These are phyloP conservation scores for Crocidura indochinensis DNA, from an alignment of 2,797 vertebrate species.

Conservation along the genomic window DNA sequence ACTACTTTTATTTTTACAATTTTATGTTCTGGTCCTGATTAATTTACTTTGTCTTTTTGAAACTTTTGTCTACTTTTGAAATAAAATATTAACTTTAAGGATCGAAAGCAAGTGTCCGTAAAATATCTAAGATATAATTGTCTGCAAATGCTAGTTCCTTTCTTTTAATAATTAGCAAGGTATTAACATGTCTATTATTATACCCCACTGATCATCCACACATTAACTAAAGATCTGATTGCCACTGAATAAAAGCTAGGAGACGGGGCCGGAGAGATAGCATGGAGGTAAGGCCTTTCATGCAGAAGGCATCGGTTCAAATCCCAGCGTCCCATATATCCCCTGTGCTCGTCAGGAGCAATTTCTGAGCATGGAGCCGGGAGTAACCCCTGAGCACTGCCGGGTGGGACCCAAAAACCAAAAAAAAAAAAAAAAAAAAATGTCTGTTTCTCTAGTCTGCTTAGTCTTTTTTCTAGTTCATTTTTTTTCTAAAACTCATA, in stretches of 20 bases:
- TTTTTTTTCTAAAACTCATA: slow-evolving; percentile 27
- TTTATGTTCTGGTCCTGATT: slow-evolving; percentile 39
- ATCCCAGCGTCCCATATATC: too few species aligned
- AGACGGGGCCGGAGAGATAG: too few species aligned
- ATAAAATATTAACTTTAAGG: slow-evolving; percentile 61
- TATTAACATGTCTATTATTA: slow-evolving; percentile 10
- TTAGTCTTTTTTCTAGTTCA: slow-evolving; percentile 43
- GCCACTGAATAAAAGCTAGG: slow-evolving; percentile 7
- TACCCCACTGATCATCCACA: neutral
- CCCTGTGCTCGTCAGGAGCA: too few species aligned
- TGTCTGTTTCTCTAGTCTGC: neutral
- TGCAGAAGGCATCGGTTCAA: too few species aligned
- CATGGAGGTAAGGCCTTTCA: too few species aligned
- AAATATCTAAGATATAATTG: slow-evolving; percentile 23
- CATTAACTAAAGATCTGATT: slow-evolving; percentile 40
- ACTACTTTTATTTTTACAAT: slow-evolving; percentile 67
- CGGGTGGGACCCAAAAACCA: too few species aligned
- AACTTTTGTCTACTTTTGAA: slow-evolving; percentile 69
- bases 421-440: too few species aligned
- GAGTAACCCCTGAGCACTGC: too few species aligned
- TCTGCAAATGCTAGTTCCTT: slow-evolving; percentile 46
- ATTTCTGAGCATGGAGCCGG: too few species aligned
- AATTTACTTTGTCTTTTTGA: slow-evolving; percentile 48
- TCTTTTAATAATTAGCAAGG: slow-evolving; percentile 52
- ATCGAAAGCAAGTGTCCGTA: slow-evolving; percentile 46